These are phyloP conservation scores for Temnothorax longispinosus DNA, from an alignment of 1,140 invertebrate species.

Conservation along the genomic window DNA sequence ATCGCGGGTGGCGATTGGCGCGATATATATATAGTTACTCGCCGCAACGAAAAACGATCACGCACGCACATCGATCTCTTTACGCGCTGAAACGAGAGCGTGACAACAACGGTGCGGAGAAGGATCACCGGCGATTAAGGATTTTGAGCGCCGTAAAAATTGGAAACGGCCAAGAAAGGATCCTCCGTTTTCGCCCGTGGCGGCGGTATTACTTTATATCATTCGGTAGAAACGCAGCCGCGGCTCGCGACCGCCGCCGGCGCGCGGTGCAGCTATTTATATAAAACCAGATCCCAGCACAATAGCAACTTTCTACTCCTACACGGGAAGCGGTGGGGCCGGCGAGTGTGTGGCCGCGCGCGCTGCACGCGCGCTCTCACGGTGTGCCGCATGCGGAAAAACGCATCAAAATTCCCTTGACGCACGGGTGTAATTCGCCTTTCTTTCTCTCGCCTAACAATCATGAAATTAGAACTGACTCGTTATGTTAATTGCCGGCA, in stretches of 20 bases:
- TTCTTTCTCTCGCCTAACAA: no score
- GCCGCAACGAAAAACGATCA: background rate
- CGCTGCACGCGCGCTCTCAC: conserved; percentile 12
- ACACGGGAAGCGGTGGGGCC: conserved; percentile 74
- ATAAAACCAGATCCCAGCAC: conserved; percentile 80
- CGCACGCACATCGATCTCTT: background rate
- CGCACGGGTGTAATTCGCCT: background rate
- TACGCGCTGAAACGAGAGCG: conserved; percentile 1
- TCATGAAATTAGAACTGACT: background rate
- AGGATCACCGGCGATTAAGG: background rate
- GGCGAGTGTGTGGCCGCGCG: conserved; percentile 44
- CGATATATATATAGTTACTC: background rate
- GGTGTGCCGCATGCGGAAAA: background rate
- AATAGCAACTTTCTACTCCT: conserved; percentile 82
- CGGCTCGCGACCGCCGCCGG: conserved; percentile 34
- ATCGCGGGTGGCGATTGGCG: background rate
- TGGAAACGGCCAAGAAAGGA: background rate
- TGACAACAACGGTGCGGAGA: background rate
- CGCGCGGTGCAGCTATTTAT: conserved; percentile 77
- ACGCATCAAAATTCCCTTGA: conserved; percentile 20
- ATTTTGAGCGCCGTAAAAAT: conserved; percentile 16
- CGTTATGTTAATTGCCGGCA: background rate
- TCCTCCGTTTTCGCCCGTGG: background rate
- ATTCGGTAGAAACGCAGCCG: conserved; percentile 65
- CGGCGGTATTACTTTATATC: conserved; percentile 62